Evolutionary conservation across 2,888 invertebrate genomes (phyloP).

Genomic region (Callyntrura guangdongensis): DNA sequence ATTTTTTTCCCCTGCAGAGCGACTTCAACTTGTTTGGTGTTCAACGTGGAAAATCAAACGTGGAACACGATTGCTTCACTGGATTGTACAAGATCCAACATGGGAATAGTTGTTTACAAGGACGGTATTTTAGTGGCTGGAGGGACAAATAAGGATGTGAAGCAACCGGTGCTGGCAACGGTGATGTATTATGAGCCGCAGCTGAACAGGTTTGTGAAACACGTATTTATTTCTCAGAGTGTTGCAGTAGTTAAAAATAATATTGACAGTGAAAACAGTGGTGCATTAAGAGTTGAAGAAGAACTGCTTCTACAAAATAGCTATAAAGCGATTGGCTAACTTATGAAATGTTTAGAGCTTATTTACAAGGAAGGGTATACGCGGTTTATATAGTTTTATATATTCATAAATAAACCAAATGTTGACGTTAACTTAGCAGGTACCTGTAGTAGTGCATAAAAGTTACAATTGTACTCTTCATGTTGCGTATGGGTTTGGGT

Average conservation of each 20-base stretch:
- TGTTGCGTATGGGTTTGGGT: too few species aligned
- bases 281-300: background rate
- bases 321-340: too few species aligned
- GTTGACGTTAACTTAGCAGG: too few species aligned
- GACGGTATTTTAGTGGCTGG: constrained; percentile 92
- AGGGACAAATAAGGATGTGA: constrained; percentile 88
- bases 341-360: too few species aligned
- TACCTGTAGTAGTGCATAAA: too few species aligned
- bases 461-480: too few species aligned
- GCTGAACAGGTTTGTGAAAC: constrained; percentile 51
- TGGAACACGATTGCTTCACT: constrained; percentile 89
- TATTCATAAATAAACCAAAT: background rate
- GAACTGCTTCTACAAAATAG: background rate
- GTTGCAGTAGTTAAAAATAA: background rate
- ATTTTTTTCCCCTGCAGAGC: constrained; percentile 86
- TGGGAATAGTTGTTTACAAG: constrained; percentile 88
- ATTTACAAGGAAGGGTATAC: background rate
- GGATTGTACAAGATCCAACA: constrained; percentile 89
- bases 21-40: constrained; percentile 89
- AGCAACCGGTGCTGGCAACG: constrained; percentile 86
- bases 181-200: constrained; percentile 64
- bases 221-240: too few species aligned
- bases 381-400: background rate
- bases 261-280: background rate
- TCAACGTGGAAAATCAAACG: constrained; percentile 88